A percentile compares a stretch with the other conserved stretches of the same genome.
Evolutionary conservation across 1,140 invertebrate species (phyloP).

Genomic region (Saccostrea cuccullata): DNA sequence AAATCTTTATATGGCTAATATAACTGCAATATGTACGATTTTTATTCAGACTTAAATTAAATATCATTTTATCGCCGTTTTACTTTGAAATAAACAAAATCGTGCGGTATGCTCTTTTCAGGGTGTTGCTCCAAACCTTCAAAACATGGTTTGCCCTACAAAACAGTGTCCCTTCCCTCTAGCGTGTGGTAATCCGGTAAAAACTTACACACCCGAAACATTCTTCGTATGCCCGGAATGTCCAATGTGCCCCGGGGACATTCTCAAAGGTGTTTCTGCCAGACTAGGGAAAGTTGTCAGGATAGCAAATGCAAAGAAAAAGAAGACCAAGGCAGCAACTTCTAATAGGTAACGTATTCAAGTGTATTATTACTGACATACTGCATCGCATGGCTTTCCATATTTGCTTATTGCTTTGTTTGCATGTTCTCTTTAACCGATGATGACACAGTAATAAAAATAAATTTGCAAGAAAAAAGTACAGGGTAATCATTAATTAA

Average conservation of each 20-base stretch:
- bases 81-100: background rate
- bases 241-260: slow-evolving; percentile 43
- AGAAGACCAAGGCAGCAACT: background rate
- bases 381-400: background rate
- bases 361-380: background rate
- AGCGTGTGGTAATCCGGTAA: slow-evolving; percentile 40
- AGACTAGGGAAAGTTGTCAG: slow-evolving; percentile 32
- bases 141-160: slow-evolving; percentile 41
- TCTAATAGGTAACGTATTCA: background rate
- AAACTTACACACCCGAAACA: slow-evolving; percentile 45
- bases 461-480: background rate
- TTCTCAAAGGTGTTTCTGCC: slow-evolving; percentile 43
- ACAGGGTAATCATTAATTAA: too few relatives aligned
- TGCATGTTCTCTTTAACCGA: background rate
- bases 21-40: too few relatives aligned
- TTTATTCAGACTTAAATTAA: too few relatives aligned
- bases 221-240: slow-evolving; percentile 50
- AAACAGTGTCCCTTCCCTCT: slow-evolving; percentile 45
- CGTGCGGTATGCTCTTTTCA: background rate
- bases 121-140: slow-evolving; percentile 17
- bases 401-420: background rate
- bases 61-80: too few relatives aligned
- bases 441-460: background rate
- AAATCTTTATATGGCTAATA: too few relatives aligned
- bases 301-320: slow-evolving; percentile 21